These are phyloP conservation scores for Allygus modestus DNA, from an alignment of 2,888 invertebrate species.

Conservation along the genomic window DNA sequence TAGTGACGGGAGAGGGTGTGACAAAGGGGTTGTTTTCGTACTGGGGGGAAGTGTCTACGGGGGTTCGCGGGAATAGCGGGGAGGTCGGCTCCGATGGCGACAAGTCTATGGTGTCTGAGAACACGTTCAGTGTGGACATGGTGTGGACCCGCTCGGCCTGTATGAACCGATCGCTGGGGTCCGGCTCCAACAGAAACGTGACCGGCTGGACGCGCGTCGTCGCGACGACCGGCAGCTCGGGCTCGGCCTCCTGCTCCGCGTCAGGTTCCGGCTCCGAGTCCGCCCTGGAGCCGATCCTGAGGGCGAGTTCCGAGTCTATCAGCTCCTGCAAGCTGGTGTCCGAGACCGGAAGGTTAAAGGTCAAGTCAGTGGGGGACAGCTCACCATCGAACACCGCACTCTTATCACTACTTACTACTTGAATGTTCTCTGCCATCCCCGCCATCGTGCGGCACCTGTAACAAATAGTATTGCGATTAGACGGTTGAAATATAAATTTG, in stretches of 20 bases:
- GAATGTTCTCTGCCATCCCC: conserved; percentile 69
- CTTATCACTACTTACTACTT: conserved; percentile 66
- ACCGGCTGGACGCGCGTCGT: conserved; percentile 64
- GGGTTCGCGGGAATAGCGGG: conserved; percentile 10
- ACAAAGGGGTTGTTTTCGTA: conserved; percentile 15
- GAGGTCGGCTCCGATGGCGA: background rate
- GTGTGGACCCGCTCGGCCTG: conserved; percentile 64
- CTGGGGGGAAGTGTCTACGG: conserved; percentile 21
- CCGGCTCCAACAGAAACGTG: conserved; percentile 64
- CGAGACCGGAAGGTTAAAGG: conserved; percentile 55
- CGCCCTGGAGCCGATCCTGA: conserved; percentile 60
- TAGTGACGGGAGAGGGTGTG: conserved; percentile 39
- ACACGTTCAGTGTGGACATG: conserved; percentile 32
- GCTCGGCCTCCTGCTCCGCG: conserved; percentile 60
- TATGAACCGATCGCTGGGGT: conserved; percentile 64
- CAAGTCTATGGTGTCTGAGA: conserved; percentile 45
- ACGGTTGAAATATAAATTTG: background rate
- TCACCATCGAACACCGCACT: conserved; percentile 63
- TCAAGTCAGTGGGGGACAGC: conserved; percentile 62
- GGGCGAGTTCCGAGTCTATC: conserved; percentile 70
- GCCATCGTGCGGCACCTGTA: conserved; percentile 68
- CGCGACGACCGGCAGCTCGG: conserved; percentile 63
- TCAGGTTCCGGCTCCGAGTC: conserved; percentile 63
- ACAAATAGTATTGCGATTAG: conserved; percentile 25
- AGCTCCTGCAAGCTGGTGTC: conserved; percentile 70